These are phyloP conservation scores for Catotricha subobsoleta DNA, from an alignment of 2,888 invertebrate species.

Conservation along the genomic window DNA sequence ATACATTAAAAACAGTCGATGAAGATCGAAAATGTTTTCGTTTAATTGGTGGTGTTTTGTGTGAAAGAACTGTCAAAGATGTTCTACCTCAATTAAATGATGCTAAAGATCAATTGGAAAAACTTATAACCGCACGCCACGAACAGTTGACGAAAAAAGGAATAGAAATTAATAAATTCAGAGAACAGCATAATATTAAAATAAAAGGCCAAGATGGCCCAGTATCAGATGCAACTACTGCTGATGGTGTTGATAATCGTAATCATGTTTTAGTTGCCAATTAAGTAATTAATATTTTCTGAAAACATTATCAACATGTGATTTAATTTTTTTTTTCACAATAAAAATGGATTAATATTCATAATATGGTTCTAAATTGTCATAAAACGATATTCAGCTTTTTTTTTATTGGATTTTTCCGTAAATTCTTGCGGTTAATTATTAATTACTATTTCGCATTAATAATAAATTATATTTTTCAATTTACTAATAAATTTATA, in stretches of 20 bases:
- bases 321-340: constrained; percentile 1
- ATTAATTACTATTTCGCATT: too few species aligned
- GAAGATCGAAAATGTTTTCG: constrained; percentile 76
- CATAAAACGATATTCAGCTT: too few species aligned
- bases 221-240: constrained; percentile 7
- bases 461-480: too few species aligned
- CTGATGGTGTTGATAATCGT: constrained; percentile 25
- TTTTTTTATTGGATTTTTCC: too few species aligned
- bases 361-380: too few species aligned
- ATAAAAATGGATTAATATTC: neutral
- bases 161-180: constrained; percentile 76
- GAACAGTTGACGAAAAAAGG: constrained; percentile 76
- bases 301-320: neutral
- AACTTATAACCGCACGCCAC: constrained; percentile 58
- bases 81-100: constrained; percentile 67
- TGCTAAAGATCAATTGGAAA: constrained; percentile 63
- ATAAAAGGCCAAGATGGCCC: constrained; percentile 42
- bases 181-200: constrained; percentile 75
- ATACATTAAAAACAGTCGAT: constrained; percentile 74
- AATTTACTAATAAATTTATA: too few species aligned
- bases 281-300: constrained; percentile 19
- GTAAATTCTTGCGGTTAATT: too few species aligned
- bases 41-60: constrained; percentile 83
- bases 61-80: constrained; percentile 81
- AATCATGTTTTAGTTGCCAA: constrained; percentile 35